A percentile compares a stretch with the other conserved stretches of the same genome.
phyloP scores from a whole-genome alignment of 2,888 invertebrate species.

The Drosophila pseudotalamancana region DNA sequence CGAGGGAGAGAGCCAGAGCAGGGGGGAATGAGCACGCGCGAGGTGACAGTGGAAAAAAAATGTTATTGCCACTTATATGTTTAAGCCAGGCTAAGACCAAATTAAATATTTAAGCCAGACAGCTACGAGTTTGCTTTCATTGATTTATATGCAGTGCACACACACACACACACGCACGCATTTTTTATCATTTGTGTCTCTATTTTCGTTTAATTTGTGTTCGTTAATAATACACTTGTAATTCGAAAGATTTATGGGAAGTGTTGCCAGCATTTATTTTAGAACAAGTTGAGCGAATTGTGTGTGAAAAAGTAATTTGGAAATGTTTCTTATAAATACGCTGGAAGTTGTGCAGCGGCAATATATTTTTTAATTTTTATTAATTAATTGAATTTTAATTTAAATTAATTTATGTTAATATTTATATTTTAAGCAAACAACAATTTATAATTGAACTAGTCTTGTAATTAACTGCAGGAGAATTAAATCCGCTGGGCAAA shows the following conservation, averaged over 20 bases:
- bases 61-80: slow-evolving; percentile 66
- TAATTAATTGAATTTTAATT: not conserved
- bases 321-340: not conserved
- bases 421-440: not conserved
- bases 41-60: slow-evolving; percentile 11
- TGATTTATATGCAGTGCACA: slow-evolving; percentile 58
- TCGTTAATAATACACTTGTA: slow-evolving; percentile 26
- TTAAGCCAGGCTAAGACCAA: slow-evolving; percentile 46
- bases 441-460: slow-evolving; percentile 28
- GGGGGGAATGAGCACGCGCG: not conserved
- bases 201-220: not conserved
- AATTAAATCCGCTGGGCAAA: slow-evolving; percentile 18
- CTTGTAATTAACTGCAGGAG: not conserved
- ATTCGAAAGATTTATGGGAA: slow-evolving; percentile 20
- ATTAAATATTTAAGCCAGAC: slow-evolving; percentile 72
- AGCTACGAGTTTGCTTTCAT: slow-evolving; percentile 47
- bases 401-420: not conserved
- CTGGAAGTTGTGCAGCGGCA: slow-evolving; percentile 11
- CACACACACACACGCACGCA: not conserved
- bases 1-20: too few relatives aligned
- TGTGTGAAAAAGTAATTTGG: not conserved
- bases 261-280: slow-evolving; percentile 1
- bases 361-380: not conserved
- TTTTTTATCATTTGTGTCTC: not conserved
- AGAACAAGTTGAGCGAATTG: not conserved